Percentiles rank a stretch among this genome's conserved stretches.
Evolutionary conservation across 2,797 vertebrate genomes (phyloP).

Genomic region (Liparis tanakae): DNA sequence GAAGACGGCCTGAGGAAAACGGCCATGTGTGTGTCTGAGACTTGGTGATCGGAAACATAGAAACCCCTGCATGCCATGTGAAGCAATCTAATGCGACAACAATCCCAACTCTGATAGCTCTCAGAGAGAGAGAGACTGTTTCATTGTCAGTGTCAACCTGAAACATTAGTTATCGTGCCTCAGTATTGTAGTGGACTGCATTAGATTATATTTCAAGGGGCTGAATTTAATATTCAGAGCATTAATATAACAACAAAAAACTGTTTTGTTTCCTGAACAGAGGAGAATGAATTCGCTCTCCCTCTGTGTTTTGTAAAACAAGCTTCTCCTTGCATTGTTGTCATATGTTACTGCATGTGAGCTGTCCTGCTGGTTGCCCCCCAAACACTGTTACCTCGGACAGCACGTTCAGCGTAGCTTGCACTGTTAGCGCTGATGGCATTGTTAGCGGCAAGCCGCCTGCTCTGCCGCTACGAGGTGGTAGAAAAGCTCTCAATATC

Average conservation of each 20-base stretch:
- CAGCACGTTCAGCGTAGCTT: background rate
- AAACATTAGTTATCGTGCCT: background rate
- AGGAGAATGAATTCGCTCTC: background rate
- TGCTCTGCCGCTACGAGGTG: too few relatives aligned
- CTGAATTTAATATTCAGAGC: background rate
- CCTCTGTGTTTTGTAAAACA: background rate
- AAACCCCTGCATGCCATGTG: background rate
- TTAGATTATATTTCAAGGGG: background rate
- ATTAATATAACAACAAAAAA: background rate
- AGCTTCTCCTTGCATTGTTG: background rate
- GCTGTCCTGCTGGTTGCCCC: background rate
- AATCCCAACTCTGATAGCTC: background rate
- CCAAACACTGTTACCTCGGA: background rate
- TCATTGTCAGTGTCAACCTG: background rate
- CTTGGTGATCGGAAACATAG: slow-evolving; percentile 2
- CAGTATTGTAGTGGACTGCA: background rate
- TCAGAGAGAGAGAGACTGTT: background rate
- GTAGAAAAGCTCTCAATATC: background rate
- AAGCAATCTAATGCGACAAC: background rate
- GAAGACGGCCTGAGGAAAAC: background rate
- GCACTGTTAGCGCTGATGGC: background rate
- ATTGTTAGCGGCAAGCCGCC: background rate
- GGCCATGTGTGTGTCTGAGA: background rate
- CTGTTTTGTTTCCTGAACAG: background rate
- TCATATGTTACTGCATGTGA: background rate